Conservation (phyloP, 1,140 invertebrate species). For the Drosophila insularis region DNA sequence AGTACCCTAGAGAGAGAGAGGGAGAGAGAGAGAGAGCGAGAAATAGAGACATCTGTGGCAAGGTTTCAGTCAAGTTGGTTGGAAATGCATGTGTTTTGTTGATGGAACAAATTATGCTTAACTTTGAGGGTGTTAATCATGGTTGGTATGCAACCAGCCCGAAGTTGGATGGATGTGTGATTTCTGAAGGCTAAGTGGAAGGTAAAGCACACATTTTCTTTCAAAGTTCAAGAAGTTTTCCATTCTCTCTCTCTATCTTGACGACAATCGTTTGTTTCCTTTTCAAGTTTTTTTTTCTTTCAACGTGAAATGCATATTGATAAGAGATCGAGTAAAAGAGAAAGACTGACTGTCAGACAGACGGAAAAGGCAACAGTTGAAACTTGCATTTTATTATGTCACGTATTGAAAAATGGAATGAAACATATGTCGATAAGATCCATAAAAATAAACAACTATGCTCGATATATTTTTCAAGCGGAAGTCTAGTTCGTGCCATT, state of each 20-base stretch:
- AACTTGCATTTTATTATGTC: conserved; percentile 56
- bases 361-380: neutral
- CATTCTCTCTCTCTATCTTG: conserved; percentile 14
- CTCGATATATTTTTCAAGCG: conserved; percentile 15
- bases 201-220: conserved; percentile 38
- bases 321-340: conserved; percentile 16
- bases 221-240: conserved; percentile 23
- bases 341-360: conserved; percentile 3
- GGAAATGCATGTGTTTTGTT: neutral
- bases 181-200: conserved; percentile 17
- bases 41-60: neutral
- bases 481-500: conserved; percentile 23
- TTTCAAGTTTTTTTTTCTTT: conserved; percentile 2
- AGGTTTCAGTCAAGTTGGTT: conserved; percentile 1
- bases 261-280: conserved; percentile 34
- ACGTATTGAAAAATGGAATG: conserved; percentile 44
- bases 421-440: conserved; percentile 28
- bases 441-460: neutral
- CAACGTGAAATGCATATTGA: conserved; percentile 68
- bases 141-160: conserved; percentile 17
- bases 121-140: conserved; percentile 32
- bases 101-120: conserved; percentile 28
- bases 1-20: neutral
- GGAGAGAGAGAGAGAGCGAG: neutral
- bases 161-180: conserved; percentile 3